Evolutionary conservation across 2,113 vertebrate genomes (phyloP).

Genomic region (Microtus ochrogaster): DNA sequence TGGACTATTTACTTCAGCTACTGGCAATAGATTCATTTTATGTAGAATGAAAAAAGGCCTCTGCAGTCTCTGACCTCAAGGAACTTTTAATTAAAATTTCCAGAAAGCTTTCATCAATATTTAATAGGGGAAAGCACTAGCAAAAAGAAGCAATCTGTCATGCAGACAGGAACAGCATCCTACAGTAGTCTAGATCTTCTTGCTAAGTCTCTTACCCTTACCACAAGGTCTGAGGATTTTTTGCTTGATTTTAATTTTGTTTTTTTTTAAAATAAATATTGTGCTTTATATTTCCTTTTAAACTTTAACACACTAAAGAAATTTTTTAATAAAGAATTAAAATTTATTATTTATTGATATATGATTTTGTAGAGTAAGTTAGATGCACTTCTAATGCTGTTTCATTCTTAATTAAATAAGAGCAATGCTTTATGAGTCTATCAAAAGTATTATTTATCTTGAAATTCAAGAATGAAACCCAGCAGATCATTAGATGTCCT

Average conservation of each 20-base stretch:
- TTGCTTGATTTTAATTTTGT: no score
- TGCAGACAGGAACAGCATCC: not conserved
- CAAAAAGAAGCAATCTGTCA: not conserved
- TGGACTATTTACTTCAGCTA: not conserved
- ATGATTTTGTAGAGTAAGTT: not conserved
- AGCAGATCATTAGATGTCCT: not conserved
- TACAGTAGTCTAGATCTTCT: not conserved
- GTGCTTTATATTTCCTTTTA: not conserved
- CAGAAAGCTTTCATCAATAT: constrained; percentile 58
- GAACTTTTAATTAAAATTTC: constrained; percentile 63
- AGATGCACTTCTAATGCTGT: not conserved
- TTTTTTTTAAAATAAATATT: not conserved
- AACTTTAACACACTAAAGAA: not conserved
- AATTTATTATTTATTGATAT: not conserved
- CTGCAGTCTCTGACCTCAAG: constrained; percentile 16
- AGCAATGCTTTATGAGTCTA: not conserved
- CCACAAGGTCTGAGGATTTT: not conserved
- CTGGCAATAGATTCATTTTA: not conserved
- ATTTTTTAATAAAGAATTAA: not conserved
- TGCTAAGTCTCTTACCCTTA: not conserved
- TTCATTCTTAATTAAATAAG: constrained; percentile 8
- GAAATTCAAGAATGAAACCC: not conserved
- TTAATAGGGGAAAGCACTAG: constrained; percentile 9
- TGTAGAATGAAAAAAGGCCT: not conserved
- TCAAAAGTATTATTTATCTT: constrained; percentile 32